A percentile compares a stretch with the other conserved stretches of the same genome.
phyloP scores from a whole-genome alignment of 2,113 vertebrate species.

The Microcebus ravelobensis region DNA sequence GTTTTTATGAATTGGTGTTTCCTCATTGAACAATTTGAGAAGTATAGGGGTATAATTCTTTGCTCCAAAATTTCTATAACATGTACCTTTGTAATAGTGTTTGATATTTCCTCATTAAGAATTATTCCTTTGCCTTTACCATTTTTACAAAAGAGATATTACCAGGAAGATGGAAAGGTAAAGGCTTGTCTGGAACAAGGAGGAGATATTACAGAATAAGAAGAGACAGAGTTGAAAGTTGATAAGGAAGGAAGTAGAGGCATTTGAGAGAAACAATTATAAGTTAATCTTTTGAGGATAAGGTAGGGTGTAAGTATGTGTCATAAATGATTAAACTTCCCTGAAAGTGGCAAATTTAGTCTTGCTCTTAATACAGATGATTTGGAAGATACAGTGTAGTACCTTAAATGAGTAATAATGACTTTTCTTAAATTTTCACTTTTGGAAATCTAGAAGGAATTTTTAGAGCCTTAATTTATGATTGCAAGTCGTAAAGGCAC shows the following conservation, averaged over 20 bases:
- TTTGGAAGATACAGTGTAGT: background rate
- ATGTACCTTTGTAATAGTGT: background rate
- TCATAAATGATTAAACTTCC: background rate
- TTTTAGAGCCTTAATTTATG: conserved; percentile 38
- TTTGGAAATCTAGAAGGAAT: background rate
- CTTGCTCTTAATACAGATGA: background rate
- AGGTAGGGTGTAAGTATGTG: background rate
- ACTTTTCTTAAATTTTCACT: background rate
- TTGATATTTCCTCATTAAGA: background rate
- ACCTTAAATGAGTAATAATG: background rate
- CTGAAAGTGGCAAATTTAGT: background rate
- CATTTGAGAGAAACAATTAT: background rate
- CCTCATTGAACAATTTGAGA: background rate
- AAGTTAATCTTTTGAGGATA: background rate
- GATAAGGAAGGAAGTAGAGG: background rate
- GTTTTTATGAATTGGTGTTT: background rate
- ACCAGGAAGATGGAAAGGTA: background rate
- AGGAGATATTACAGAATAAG: background rate
- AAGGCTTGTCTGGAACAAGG: background rate
- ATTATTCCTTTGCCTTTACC: background rate
- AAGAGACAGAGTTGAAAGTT: background rate
- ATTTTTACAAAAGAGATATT: background rate
- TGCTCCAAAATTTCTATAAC: background rate
- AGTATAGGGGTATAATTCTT: background rate
- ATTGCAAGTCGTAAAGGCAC: background rate